A percentile compares a stretch with the other conserved stretches of the same genome.
Conservation (phyloP, 2,113 vertebrate species). For the Anthoscopus minutus region DNA sequence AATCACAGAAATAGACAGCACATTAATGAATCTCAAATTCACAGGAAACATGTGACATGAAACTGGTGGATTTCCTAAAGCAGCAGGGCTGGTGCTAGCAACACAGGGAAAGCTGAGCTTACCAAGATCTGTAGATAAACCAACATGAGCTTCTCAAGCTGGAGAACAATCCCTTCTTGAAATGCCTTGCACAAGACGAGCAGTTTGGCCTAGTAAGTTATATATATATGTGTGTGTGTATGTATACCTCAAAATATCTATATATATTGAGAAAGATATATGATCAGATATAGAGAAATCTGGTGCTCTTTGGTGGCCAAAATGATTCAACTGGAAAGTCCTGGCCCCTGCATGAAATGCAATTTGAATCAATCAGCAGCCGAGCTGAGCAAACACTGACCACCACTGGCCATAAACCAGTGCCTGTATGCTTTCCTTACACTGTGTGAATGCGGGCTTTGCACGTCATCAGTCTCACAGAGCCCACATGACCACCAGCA, state of each 20-base stretch:
- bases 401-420: neutral
- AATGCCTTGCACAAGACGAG: neutral
- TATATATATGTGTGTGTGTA: neutral
- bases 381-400: neutral
- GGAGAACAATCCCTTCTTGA: neutral
- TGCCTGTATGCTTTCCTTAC: neutral
- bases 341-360: neutral
- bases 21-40: neutral
- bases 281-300: neutral
- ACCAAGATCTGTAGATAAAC: neutral
- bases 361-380: neutral
- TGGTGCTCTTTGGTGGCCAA: neutral
- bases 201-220: neutral
- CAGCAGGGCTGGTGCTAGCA: rapidly evolving
- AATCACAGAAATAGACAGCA: neutral
- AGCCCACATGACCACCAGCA: rapidly evolving
- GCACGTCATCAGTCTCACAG: neutral
- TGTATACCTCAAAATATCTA: neutral
- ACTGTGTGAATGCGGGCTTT: neutral
- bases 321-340: neutral
- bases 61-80: neutral
- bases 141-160: neutral
- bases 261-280: neutral
- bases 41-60: neutral
- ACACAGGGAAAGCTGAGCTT: neutral